These are phyloP conservation scores for Leptinotarsa lineolata DNA, from an alignment of 1,140 invertebrate species.

Conservation along the genomic window DNA sequence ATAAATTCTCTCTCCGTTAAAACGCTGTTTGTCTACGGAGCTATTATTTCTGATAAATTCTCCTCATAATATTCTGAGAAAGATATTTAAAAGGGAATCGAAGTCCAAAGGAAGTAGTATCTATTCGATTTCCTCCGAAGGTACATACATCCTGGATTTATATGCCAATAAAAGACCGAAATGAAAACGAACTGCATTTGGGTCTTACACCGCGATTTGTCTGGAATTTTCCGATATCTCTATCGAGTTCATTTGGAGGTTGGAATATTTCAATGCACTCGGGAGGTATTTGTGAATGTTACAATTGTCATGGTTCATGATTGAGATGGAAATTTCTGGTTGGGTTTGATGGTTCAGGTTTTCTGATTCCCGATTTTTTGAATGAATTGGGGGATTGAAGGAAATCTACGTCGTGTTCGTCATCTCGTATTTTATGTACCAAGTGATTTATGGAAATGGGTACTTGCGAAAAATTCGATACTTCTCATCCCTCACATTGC, in stretches of 20 bases:
- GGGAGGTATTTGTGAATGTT: not conserved
- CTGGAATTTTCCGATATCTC: not conserved
- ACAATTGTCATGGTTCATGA: not conserved
- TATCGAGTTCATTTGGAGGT: constrained; percentile 5
- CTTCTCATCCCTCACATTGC: too few species aligned
- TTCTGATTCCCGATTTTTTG: too few species aligned
- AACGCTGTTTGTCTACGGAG: constrained; percentile 1
- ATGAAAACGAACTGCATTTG: not conserved
- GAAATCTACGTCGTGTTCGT: too few species aligned
- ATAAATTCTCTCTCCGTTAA: not conserved
- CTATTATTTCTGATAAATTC: constrained; percentile 6
- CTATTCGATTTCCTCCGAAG: not conserved
- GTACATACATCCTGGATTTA: constrained; percentile 6
- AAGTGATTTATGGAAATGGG: too few species aligned
- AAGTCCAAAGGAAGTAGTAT: constrained; percentile 3
- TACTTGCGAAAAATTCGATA: too few species aligned
- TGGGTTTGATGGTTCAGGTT: too few species aligned
- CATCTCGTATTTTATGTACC: too few species aligned
- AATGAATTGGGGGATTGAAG: too few species aligned
- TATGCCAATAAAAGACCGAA: not conserved
- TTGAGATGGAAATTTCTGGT: too few species aligned
- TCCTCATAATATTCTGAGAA: not conserved
- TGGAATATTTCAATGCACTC: not conserved
- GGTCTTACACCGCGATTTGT: constrained; percentile 5
- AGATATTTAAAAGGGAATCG: constrained; percentile 6